These are phyloP conservation scores for Heloderma charlesbogerti DNA, from an alignment of 2,113 vertebrate genomes.

Conservation along the genomic window DNA sequence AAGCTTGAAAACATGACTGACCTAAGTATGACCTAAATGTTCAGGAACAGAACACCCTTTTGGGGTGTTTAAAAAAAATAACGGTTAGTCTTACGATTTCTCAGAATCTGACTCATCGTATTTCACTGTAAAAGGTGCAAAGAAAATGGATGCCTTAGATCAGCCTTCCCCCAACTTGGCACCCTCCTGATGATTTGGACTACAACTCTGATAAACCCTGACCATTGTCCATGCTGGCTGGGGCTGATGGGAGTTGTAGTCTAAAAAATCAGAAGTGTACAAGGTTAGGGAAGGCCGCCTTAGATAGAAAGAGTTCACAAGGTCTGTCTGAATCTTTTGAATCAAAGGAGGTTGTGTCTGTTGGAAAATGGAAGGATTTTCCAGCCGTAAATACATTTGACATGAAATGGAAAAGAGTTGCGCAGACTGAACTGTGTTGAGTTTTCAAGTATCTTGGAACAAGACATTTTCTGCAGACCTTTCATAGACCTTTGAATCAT, in stretches of 20 bases:
- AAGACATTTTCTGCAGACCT: not conserved
- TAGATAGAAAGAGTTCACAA: not conserved
- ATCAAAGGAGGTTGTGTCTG: not conserved
- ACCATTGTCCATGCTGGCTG: too few relatives aligned
- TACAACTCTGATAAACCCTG: too few relatives aligned
- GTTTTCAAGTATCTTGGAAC: not conserved
- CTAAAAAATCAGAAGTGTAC: too few relatives aligned
- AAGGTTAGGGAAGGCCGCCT: too few relatives aligned
- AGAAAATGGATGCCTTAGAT: not conserved
- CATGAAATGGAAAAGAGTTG: not conserved
- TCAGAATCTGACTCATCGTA: constrained; percentile 17
- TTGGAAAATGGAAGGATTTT: not conserved
- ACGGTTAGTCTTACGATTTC: not conserved
- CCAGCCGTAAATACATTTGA: not conserved
- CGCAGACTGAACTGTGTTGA: not conserved
- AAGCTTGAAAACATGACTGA: not conserved
- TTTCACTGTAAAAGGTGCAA: not conserved
- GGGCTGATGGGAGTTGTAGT: too few relatives aligned
- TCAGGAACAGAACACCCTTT: not conserved
- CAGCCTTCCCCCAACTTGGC: too few relatives aligned
- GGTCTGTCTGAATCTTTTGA: not conserved
- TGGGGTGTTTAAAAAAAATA: not conserved
- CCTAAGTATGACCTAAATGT: not conserved
- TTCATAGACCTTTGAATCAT: not conserved
- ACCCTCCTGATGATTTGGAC: too few relatives aligned